These are phyloP conservation scores for Sebastiscus tertius DNA, from an alignment of 2,797 vertebrate species.

Conservation along the genomic window DNA sequence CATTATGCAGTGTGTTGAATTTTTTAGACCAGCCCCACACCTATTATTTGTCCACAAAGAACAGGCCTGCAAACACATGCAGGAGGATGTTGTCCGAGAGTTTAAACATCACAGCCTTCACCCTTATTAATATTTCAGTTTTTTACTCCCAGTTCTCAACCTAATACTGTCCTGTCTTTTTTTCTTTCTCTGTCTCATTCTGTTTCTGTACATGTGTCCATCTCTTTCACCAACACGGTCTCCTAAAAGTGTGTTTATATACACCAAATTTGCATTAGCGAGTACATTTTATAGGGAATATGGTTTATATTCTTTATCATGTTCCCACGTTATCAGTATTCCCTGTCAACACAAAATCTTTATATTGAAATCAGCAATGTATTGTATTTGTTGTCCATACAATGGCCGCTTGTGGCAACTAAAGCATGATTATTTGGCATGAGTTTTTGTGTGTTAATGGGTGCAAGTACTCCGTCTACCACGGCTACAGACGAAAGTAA, in stretches of 20 bases:
- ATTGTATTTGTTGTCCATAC: background rate
- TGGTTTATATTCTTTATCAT: background rate
- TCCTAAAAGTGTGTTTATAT: background rate
- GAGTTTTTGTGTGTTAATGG: background rate
- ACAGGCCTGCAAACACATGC: conserved; percentile 54
- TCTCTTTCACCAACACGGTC: background rate
- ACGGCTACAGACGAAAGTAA: too few relatives aligned
- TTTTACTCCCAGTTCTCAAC: conserved; percentile 28
- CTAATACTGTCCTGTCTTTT: background rate
- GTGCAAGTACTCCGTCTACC: too few relatives aligned
- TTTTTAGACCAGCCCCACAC: conserved; percentile 59
- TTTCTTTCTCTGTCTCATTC: background rate
- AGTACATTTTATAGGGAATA: background rate
- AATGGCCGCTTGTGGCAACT: background rate
- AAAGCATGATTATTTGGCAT: background rate
- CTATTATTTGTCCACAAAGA: conserved; percentile 71
- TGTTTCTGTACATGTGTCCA: conserved; percentile 1
- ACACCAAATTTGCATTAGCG: background rate
- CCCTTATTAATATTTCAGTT: conserved; percentile 69
- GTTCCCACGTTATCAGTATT: background rate
- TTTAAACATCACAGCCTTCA: conserved; percentile 71
- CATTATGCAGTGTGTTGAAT: conserved; percentile 69
- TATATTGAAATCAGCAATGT: background rate
- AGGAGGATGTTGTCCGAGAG: conserved; percentile 62
- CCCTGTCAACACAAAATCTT: background rate